Evolutionary conservation across 1,140 invertebrate genomes (phyloP), one percentile per base, ranked within the genome.

Genomic region (Pogonomyrmex barbatus): DNA sequence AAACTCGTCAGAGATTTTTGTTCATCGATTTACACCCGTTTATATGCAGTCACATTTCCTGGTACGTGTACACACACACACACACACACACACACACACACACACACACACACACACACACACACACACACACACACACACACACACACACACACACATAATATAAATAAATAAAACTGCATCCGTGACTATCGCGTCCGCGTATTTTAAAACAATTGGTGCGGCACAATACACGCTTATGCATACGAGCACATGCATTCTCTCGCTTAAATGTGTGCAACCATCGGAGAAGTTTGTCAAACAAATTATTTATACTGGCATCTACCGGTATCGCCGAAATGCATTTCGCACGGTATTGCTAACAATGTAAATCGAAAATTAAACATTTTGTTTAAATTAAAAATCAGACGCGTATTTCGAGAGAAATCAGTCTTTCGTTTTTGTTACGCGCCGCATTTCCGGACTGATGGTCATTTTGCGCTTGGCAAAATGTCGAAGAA

Each of bases 21-120:
- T 89, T 82, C 84, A 78, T 89, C 77, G 88, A 89, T 89, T 89
- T 87, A 89, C 71, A 65, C 56, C n/a, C 70, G 87, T 89, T 89
- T 89, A 87, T 58, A 47, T 30, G 54, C 33, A 12, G 42, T n/a
- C 4, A 14, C 8, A 14, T 39, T 39, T 36, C 10, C 14, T 63
- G 17, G 4, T 33, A 4, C 9, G 56, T n/a, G 2, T 24, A 36
- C 58, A 54, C 5, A 58, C n/a, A 47, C 58, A 4, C 3, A 5
- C 9, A 47, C 3, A 14, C 30, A 68, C 24, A 71, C 1, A 56
- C 1, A 56, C 12, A 14, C 24, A 8, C 14, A 36, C 36, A 60
- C 2, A 12, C 30, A 47, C 24, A 24, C 24, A 24, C 24, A 4
- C 3, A 2, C 9, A 30, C 3, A 14, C 30, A 68, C 24, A 0